A percentile compares a stretch with the other conserved stretches of the same genome.
These are phyloP conservation scores for Lepisosteus oculatus DNA, from an alignment of 2,113 vertebrate genomes.

Conservation along the genomic window DNA sequence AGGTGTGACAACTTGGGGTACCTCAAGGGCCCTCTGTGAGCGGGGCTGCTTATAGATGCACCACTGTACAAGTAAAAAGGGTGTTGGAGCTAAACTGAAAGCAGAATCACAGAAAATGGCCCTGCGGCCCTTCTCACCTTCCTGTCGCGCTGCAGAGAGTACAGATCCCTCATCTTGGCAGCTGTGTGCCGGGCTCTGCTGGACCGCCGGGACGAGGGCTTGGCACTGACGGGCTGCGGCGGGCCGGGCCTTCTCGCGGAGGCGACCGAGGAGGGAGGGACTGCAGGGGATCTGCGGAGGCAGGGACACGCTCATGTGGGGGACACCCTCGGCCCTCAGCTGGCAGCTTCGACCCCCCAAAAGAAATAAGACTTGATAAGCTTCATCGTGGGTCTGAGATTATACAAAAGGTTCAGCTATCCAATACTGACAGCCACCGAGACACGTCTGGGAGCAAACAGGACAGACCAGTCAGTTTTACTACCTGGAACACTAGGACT, in stretches of 20 bases:
- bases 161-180: slow-evolving; percentile 35
- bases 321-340: neutral
- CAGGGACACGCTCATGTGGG: neutral
- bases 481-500: no score
- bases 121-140: slow-evolving; percentile 6
- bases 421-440: no score
- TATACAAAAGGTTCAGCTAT: no score
- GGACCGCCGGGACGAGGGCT: slow-evolving; percentile 25
- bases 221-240: neutral
- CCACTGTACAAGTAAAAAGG: no score
- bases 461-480: no score
- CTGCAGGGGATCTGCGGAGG: slow-evolving; percentile 30
- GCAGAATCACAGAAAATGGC: neutral
- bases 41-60: no score
- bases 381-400: neutral
- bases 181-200: slow-evolving; percentile 31
- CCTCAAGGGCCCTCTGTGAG: no score
- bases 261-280: slow-evolving; percentile 10
- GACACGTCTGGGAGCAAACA: no score
- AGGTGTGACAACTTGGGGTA: no score
- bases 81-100: no score
- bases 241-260: slow-evolving; percentile 4
- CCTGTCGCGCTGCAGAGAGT: slow-evolving; percentile 14
- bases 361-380: neutral
- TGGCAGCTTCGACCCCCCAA: neutral